Conservation (phyloP, 1,140 invertebrate genomes). For the Microvelia longipes region DNA sequence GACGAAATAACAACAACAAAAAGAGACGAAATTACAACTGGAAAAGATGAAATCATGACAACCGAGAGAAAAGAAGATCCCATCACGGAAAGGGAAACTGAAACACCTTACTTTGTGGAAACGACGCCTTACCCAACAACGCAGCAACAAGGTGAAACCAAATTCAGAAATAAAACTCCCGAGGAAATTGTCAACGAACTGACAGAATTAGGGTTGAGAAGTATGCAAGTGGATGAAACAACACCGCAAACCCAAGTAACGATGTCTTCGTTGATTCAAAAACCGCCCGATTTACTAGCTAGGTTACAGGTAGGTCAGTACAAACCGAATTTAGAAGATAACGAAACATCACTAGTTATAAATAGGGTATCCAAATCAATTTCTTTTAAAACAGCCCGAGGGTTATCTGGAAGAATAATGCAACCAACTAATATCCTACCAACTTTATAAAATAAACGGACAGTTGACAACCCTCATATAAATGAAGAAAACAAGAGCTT, state of each 20-base stretch:
- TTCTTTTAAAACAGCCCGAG: conserved; percentile 16
- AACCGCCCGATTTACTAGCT: not conserved
- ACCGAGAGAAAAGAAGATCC: too few relatives aligned
- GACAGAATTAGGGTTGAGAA: conserved; percentile 8
- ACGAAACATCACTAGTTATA: conserved; percentile 11
- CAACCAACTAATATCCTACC: not conserved
- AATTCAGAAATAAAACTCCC: conserved; percentile 7
- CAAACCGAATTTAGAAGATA: not conserved
- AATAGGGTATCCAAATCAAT: conserved; percentile 17
- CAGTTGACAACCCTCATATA: too few relatives aligned
- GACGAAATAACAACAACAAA: not conserved
- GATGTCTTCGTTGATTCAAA: not conserved
- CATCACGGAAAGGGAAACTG: not conserved
- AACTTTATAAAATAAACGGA: not conserved
- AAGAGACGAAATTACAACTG: not conserved
- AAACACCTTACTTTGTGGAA: not conserved
- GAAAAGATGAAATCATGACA: not conserved
- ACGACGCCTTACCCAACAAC: not conserved
- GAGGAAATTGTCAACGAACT: conserved; percentile 13
- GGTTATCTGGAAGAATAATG: conserved; percentile 10
- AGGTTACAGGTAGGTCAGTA: not conserved
- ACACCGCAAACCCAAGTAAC: conserved; percentile 1
- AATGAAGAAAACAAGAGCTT: too few relatives aligned
- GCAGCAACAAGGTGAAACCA: not conserved
- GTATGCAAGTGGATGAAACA: not conserved